Evolutionary conservation across 2,888 invertebrate genomes (phyloP), one percentile per base, ranked within the genome.

Genomic region (Lithophane semibrunnea): DNA sequence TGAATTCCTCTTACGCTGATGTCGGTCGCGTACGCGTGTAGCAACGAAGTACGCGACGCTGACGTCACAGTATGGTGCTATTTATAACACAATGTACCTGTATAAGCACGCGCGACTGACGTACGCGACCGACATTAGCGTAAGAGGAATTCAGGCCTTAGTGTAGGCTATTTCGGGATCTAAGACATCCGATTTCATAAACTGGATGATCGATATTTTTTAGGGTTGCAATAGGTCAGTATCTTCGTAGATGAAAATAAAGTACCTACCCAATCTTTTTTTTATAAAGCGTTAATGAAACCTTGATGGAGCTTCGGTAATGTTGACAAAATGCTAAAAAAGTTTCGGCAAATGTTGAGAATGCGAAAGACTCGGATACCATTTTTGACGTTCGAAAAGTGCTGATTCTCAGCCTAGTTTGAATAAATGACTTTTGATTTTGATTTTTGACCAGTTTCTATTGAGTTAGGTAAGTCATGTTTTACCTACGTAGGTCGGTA

Each of bases 141-240:
- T 29, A 29, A 29, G 29, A 29, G 29, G 29, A 29, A 29, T 29
- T 29, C 29, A 29, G 29, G 29, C 29, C 29, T 29, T 29, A 37
- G 37, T 1, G 37, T 29, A 44, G 24, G 58, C 54, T 58, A 74
- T 71, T 68, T 80, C 7, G 37, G 29, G 24, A 29, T 58, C 29
- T 29, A 29, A 75, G 29, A 56, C 60, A 47, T 68, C 74, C 47
- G 29, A 64, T 49, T 49, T 54, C 63, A 72, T 72, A 72, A 65
- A 68, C 47, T 44, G 5, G n/a, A 79, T 68, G 75, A 67, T 80
- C 63, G 18, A 63, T n/a, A 66, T 52, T 54, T 49, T 49, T 74
- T 61, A 61, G 29, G 60, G 65, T 52, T 24, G 49, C 60, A 69
- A 58, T 58, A 60, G 21, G 16, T 61, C 65, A 24, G n/a, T n/a